phyloP scores from a whole-genome alignment of 2,113 vertebrate genomes.

The Hiodon alosoides region DNA sequence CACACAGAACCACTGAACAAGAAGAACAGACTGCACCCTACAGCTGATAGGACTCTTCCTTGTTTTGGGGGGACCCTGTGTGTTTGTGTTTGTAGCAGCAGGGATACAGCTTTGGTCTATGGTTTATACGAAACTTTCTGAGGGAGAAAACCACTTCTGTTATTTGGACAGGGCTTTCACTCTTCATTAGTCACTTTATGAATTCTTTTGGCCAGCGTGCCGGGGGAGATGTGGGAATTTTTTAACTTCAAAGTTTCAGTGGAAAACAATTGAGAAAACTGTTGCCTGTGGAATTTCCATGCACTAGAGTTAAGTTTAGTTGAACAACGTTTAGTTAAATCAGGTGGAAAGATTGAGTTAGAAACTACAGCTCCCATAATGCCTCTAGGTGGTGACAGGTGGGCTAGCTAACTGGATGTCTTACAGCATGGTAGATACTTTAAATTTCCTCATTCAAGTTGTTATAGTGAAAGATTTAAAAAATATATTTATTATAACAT shows the following conservation, averaged over 20 bases:
- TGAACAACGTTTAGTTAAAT: no score
- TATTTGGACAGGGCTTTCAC: constrained; percentile 17
- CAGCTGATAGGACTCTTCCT: no score
- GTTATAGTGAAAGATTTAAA: no score
- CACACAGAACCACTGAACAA: background rate
- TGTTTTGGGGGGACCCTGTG: background rate
- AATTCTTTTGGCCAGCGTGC: background rate
- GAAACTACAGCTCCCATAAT: no score
- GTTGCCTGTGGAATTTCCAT: background rate
- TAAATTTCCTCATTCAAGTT: no score
- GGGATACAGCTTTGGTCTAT: background rate
- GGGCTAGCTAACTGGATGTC: no score
- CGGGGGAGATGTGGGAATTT: constrained; percentile 7
- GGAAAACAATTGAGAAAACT: background rate
- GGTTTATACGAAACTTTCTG: background rate
- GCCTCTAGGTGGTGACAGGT: no score
- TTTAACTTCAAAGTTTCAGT: background rate
- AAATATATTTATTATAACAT: no score
- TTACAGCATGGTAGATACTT: no score
- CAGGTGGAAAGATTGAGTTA: no score
- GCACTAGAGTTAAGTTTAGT: no score
- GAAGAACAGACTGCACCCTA: background rate
- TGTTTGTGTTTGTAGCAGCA: constrained; percentile 6
- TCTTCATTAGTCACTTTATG: constrained; percentile 15
- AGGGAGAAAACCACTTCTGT: constrained; percentile 27